These are phyloP conservation scores for Anorthoa munda DNA, from an alignment of 2,888 invertebrate genomes.

Conservation along the genomic window DNA sequence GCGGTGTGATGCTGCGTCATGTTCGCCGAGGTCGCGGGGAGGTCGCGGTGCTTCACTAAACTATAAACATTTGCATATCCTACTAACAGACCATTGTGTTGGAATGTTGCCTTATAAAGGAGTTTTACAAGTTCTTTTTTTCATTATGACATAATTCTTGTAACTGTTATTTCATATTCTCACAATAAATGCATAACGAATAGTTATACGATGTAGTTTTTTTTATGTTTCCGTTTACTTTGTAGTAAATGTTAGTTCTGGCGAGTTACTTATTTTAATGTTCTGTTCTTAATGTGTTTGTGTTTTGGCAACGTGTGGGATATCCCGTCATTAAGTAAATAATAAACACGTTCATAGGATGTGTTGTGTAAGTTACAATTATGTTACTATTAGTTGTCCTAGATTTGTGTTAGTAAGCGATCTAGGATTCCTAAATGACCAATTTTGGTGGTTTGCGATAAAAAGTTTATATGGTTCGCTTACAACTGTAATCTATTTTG, in stretches of 20 bases:
- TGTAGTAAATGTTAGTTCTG: conserved; percentile 37
- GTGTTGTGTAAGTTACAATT: conserved; percentile 42
- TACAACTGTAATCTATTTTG: neutral
- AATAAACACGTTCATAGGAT: conserved; percentile 6
- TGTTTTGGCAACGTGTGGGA: conserved; percentile 44
- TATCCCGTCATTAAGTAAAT: conserved; percentile 51
- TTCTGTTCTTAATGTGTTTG: conserved; percentile 18
- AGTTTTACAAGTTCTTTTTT: conserved; percentile 47
- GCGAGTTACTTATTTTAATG: conserved; percentile 15
- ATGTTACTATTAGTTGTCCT: conserved; percentile 24
- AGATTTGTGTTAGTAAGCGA: conserved; percentile 21
- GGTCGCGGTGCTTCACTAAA: conserved; percentile 61
- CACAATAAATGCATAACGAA: conserved; percentile 55
- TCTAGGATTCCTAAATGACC: conserved; percentile 25
- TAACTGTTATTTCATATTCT: conserved; percentile 57
- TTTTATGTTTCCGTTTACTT: conserved; percentile 38
- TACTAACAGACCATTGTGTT: conserved; percentile 56
- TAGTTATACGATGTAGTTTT: conserved; percentile 32
- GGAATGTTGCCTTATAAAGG: conserved; percentile 40
- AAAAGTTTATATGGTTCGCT: too few species aligned
- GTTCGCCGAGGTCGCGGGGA: conserved; percentile 57
- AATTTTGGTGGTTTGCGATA: neutral
- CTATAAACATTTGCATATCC: conserved; percentile 61
- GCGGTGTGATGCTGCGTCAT: conserved; percentile 51
- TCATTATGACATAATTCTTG: conserved; percentile 58